These are phyloP conservation scores for Scaptodrosophila latifasciaeformis DNA, from an alignment of 2,888 invertebrate genomes.

Conservation along the genomic window DNA sequence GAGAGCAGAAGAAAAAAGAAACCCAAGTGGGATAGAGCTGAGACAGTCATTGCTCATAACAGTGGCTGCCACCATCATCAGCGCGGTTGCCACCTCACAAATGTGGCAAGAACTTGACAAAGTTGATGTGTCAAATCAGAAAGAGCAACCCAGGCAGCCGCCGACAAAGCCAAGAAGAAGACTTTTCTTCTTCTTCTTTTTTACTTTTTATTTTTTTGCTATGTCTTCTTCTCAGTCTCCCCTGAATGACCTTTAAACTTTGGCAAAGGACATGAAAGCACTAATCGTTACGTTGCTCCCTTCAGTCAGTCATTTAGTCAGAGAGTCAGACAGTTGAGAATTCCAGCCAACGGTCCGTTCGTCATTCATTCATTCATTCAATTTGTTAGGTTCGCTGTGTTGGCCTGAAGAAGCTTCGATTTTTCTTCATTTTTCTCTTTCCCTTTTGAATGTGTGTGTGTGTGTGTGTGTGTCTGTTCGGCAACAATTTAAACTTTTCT, in stretches of 20 bases:
- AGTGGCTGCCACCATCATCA: slow-evolving; percentile 37
- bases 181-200: no score
- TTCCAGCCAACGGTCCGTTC: slow-evolving; percentile 1
- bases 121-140: slow-evolving; percentile 66
- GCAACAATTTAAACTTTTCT: slow-evolving; percentile 70
- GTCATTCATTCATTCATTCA: slow-evolving; percentile 43
- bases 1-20: slow-evolving; percentile 1
- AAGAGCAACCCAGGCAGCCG: slow-evolving; percentile 36
- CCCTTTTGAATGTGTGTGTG: no score
- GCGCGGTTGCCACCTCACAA: slow-evolving; percentile 23
- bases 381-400: slow-evolving; percentile 37
- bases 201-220: no score
- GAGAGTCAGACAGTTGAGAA: no score
- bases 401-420: slow-evolving; percentile 61
- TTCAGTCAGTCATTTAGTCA: slow-evolving; percentile 50
- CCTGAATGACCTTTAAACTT: slow-evolving; percentile 70
- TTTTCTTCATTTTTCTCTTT: slow-evolving; percentile 38
- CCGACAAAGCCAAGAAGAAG: no score
- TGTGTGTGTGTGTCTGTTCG: slow-evolving; percentile 26
- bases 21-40: neutral
- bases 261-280: slow-evolving; percentile 69
- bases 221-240: no score
- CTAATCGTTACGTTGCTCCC: slow-evolving; percentile 70
- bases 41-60: slow-evolving; percentile 56
- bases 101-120: slow-evolving; percentile 59